Conservation (phyloP, 2,888 invertebrate species). For the Hyposoter dolosus region DNA sequence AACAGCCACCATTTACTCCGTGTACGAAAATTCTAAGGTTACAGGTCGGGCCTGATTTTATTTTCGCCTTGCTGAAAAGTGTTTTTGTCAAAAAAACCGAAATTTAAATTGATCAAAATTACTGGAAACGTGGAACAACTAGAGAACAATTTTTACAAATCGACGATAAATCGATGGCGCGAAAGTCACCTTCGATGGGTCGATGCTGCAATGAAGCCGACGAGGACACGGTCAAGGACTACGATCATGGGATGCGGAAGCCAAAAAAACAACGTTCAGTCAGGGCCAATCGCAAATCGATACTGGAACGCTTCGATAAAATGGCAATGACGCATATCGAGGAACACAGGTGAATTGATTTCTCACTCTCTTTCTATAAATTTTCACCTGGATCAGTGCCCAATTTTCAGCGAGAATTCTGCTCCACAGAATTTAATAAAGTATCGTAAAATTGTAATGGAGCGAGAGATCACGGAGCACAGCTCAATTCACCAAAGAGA, state of each 20-base stretch:
- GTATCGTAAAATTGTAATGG: neutral
- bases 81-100: neutral
- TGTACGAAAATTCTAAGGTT: neutral
- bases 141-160: slow-evolving; percentile 16
- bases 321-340: slow-evolving; percentile 71
- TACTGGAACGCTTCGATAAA: slow-evolving; percentile 74
- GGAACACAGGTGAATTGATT: slow-evolving; percentile 69
- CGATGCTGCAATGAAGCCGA: slow-evolving; percentile 59
- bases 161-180: slow-evolving; percentile 64
- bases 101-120: neutral
- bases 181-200: slow-evolving; percentile 61
- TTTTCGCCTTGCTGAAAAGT: neutral
- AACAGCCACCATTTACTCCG: neutral
- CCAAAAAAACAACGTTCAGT: slow-evolving; percentile 68
- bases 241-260: slow-evolving; percentile 62
- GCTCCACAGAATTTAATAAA: slow-evolving; percentile 16
- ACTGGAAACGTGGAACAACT: neutral
- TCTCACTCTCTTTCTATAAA: slow-evolving; percentile 19
- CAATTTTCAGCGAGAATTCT: neutral
- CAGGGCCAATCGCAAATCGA: slow-evolving; percentile 72
- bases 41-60: neutral
- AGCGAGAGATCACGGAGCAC: neutral
- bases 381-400: neutral
- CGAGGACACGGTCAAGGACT: slow-evolving; percentile 73
- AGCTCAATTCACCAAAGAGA: neutral